Base-by-base conservation (phyloP, 2,888 invertebrate species). In the Drosophila atroscutellata region DNA sequence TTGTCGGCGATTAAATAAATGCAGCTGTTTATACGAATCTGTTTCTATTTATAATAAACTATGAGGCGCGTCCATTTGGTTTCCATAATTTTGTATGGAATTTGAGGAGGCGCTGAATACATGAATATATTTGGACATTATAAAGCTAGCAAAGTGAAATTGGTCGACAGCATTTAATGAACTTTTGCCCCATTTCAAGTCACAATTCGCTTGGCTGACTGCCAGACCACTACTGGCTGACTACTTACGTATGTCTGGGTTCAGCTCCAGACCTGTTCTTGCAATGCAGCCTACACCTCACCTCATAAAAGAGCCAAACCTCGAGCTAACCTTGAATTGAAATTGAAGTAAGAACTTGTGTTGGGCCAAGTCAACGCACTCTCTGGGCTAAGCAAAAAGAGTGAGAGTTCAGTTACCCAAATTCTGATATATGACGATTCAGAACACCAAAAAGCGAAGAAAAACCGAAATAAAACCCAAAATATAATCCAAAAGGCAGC, bases 141-240 rank as follows among this genome's bases (percentile, higher is more conserved):
- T n/a, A 63, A 20, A 59, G 62, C 51, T 28, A 75, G 47, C 34
- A 30, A 72, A 56, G 36, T 42, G 72, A 6, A 71, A 62, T 72
- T 77, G 56, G 72, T 62, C 54, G 74, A 67, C 50, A 72, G 65
- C 68, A 70, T 74, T 80, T 71, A 63, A 66, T 85, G 85, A 85
- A 85, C 85, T 85, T 85, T 85, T 85, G 85, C 57, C 78, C 85
- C 90, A 85, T 90, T 90, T 85, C 75, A 75, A 81, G 78, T 72
- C 62, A 66, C 58, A 70, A 67, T 52, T 69, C 51, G 50, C 45
- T 47, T 81, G 81, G 81, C 81, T 60, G 52, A 64, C 51, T 81
- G 81, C 81, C 81, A 81, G 78, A 51, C 50, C 11, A 52, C 24
- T 1, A 52, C 24, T 1, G 26, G 18, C 32, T 9, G 37, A 18